Percentiles rank a stretch among this genome's conserved stretches.
phyloP scores from a whole-genome alignment of 2,797 vertebrate genomes.

The Acanthornis magna region DNA sequence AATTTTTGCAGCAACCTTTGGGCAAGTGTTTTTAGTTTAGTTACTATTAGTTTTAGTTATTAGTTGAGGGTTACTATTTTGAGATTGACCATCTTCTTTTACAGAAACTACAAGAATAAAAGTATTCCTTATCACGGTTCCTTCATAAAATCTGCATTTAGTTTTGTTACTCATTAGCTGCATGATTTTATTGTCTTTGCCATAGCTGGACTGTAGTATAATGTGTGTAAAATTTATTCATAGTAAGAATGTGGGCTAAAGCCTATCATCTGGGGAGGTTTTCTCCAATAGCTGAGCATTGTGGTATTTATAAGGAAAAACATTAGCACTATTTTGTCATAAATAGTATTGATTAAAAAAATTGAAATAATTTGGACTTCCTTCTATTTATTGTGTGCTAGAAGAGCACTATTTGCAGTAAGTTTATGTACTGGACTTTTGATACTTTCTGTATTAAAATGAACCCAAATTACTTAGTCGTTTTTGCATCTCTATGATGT shows the following conservation, averaged over 20 bases:
- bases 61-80: not conserved
- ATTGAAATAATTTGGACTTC: not conserved
- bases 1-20: not conserved
- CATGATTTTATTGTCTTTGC: not conserved
- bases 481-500: not conserved
- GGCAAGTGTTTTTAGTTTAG: not conserved
- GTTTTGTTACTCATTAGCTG: not conserved
- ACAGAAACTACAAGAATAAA: not conserved
- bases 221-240: not conserved
- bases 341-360: not conserved
- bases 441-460: not conserved
- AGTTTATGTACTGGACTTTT: not conserved
- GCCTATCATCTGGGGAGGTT: not conserved
- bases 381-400: not conserved
- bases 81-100: not conserved
- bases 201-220: not conserved
- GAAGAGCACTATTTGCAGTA: not conserved
- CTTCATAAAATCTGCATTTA: not conserved
- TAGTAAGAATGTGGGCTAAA: not conserved
- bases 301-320: not conserved
- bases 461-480: not conserved
- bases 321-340: not conserved
- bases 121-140: not conserved
- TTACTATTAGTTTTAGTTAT: too few relatives aligned
- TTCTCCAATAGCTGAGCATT: not conserved